Evolutionary conservation across 2,113 vertebrate genomes (phyloP), one percentile per base, ranked within the genome.

Genomic region (Halcyon senegalensis): DNA sequence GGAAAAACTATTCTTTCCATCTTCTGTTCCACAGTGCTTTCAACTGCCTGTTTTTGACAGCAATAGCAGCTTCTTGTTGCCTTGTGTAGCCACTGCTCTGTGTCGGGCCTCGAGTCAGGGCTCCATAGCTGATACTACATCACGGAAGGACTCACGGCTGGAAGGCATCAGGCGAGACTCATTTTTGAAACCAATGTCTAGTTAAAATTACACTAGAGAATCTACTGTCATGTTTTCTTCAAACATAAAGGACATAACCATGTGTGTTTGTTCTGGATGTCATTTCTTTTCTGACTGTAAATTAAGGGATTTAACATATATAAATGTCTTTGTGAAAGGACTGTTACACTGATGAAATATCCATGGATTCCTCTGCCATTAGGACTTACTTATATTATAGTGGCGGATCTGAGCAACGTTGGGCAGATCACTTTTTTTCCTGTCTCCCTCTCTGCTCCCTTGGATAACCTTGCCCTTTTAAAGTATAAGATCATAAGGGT

Each of bases 201-300:
- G 56, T 33, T 84, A 86, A 93, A 94, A 90, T 94, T 55, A 78
- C 64, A 78, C 48, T 55, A 33, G 31, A 87, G 70, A 82, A 89
- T 37, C 76, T 64, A 37, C 33, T 51, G 51, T 37, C 59, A 63
- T 63, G n/a, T 63, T 80, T 53, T 70, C 64, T 79, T 88, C 90
- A 88, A 59, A 86, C 17, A 12, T 35, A 76, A 95, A 87, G 50
- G 87, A 63, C 5, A 80, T 80, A 79, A 59, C 1, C 70, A 76
- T 1, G 8, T 90, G 87, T 64, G 46, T 30, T 92, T 44, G 15
- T 59, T 88, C 67, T 60, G 75, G 75, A 58, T 76, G 37, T 9
- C 10, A 2, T 74, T 85, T 70, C 25, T 77, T 76, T 67, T 63
- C 79, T 78, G 64, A 41, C 25, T 62, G 10, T 37, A 83, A 92